Conservation (phyloP, 2,797 vertebrate genomes). For the Phoebastria nigripes region DNA sequence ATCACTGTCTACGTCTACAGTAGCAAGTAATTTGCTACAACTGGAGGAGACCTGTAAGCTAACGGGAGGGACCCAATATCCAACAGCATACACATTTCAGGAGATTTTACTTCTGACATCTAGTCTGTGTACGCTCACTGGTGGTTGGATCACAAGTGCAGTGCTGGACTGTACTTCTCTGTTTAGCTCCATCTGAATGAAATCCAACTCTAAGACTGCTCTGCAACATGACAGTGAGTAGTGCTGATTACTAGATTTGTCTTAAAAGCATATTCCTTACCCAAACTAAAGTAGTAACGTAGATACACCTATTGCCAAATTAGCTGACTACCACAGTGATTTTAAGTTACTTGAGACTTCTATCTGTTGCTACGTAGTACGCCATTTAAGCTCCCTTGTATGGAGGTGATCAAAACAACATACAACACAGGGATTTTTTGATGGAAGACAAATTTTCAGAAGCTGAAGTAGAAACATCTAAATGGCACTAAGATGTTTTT, state of each 20-base stretch:
- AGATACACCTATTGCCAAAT: not conserved
- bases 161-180: not conserved
- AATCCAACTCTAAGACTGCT: not conserved
- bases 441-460: not conserved
- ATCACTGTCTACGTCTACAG: not conserved
- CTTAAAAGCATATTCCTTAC: not conserved
- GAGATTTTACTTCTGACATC: not conserved
- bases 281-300: not conserved
- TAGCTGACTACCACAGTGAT: not conserved
- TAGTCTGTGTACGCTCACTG: too few species aligned
- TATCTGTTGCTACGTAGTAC: not conserved
- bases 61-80: not conserved
- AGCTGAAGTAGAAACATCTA: not conserved
- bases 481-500: not conserved
- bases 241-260: not conserved
- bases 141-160: not conserved
- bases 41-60: not conserved
- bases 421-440: not conserved
- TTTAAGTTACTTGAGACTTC: not conserved
- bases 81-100: not conserved
- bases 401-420: not conserved
- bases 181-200: not conserved
- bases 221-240: not conserved
- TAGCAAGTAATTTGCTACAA: not conserved
- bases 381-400: constrained; percentile 18